Conservation (phyloP, 2,888 invertebrate genomes). For the Idaea dimidiata region DNA sequence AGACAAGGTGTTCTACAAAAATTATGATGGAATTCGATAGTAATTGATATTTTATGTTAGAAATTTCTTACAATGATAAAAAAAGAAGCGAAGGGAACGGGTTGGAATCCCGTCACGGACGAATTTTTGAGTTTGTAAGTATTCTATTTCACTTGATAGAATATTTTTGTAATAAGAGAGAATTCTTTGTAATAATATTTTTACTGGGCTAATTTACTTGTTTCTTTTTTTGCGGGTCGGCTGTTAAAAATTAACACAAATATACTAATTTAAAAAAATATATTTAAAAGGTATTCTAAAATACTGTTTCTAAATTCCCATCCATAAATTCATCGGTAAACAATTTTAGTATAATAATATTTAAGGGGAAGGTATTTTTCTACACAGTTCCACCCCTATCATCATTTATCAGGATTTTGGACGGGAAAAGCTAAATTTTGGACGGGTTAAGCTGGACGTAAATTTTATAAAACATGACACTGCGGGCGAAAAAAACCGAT, state of each 20-base stretch:
- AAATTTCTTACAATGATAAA: too few relatives aligned
- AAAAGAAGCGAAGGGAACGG: too few relatives aligned
- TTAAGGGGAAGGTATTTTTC: slow-evolving; percentile 60
- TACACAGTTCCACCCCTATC: slow-evolving; percentile 51
- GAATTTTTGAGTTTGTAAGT: too few relatives aligned
- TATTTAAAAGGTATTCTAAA: not conserved
- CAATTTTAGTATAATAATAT: slow-evolving; percentile 62
- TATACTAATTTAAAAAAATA: too few relatives aligned
- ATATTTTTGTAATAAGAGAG: too few relatives aligned
- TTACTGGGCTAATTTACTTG: too few relatives aligned
- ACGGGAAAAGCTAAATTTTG: slow-evolving; percentile 82
- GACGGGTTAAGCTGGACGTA: slow-evolving; percentile 78
- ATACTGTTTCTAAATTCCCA: slow-evolving; percentile 19
- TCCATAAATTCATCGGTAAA: slow-evolving; percentile 44
- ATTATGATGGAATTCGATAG: not conserved
- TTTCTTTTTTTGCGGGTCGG: too few relatives aligned
- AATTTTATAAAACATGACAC: slow-evolving; percentile 78
- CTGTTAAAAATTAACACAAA: too few relatives aligned
- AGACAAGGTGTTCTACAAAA: not conserved
- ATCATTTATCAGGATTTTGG: slow-evolving; percentile 85
- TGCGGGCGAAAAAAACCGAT: slow-evolving; percentile 55
- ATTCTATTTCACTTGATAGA: too few relatives aligned
- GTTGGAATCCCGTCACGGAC: too few relatives aligned
- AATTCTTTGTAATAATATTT: too few relatives aligned
- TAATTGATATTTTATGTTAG: not conserved